These are phyloP conservation scores for Dryobates pubescens DNA, from an alignment of 2,797 vertebrate genomes.

Conservation along the genomic window DNA sequence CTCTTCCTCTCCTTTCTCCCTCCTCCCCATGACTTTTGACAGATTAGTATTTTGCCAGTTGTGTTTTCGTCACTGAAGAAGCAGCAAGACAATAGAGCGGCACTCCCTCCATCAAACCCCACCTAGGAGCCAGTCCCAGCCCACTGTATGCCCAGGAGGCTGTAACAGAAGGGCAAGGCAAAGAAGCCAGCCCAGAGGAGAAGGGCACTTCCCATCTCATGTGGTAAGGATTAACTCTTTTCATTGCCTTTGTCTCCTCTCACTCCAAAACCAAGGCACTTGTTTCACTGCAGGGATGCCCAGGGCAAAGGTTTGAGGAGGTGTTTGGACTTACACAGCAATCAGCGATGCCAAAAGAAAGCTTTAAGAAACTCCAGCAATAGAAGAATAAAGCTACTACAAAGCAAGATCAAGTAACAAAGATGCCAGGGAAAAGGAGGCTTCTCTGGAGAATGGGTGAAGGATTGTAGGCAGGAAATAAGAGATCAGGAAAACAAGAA, in stretches of 20 bases:
- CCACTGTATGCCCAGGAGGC: rapidly evolving
- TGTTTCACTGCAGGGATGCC: neutral
- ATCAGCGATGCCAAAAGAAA: neutral
- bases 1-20: neutral
- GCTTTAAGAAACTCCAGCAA: neutral
- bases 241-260: neutral
- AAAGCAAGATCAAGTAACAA: neutral
- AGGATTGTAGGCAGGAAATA: neutral
- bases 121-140: rapidly evolving
- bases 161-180: neutral
- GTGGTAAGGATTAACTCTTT: neutral
- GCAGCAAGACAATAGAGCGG: rapidly evolving
- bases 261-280: neutral
- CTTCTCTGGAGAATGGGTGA: neutral
- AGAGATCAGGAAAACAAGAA: neutral
- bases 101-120: neutral
- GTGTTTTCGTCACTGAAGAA: neutral
- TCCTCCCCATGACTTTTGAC: neutral
- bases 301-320: neutral
- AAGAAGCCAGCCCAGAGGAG: neutral
- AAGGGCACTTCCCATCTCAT: neutral
- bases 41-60: neutral
- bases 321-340: neutral
- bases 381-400: neutral
- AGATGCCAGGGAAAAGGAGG: neutral